Evolutionary conservation across 2,797 vertebrate species (phyloP).

Genomic region (Chelmon rostratus): DNA sequence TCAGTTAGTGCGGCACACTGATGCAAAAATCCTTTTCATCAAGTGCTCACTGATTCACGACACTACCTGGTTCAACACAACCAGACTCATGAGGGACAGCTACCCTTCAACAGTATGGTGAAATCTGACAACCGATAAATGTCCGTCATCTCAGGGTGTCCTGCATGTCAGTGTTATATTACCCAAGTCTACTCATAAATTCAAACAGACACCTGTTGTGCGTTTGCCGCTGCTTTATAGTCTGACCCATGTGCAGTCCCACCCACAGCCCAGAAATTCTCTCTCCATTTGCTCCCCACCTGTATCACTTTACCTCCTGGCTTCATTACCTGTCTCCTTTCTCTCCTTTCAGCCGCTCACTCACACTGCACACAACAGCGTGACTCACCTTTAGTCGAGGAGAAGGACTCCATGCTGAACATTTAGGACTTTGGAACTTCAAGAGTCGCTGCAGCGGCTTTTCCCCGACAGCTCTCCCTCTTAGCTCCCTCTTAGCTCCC

Average conservation of each 20-base stretch:
- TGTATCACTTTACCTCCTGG: conserved; percentile 72
- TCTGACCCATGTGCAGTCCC: conserved; percentile 50
- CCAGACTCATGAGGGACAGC: neutral
- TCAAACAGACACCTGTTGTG: conserved; percentile 47
- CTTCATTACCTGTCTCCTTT: conserved; percentile 51
- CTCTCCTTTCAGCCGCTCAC: conserved; percentile 44
- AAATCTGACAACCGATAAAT: neutral
- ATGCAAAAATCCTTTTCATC: too few species aligned
- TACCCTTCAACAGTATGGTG: neutral
- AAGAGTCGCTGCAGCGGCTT: neutral
- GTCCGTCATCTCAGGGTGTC: neutral
- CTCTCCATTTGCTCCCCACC: conserved; percentile 57
- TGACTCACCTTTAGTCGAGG: conserved; percentile 85
- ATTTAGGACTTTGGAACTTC: conserved; percentile 65
- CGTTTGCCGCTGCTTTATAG: conserved; percentile 42
- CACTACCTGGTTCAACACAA: neutral
- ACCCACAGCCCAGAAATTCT: conserved; percentile 43
- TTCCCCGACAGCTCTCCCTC: conserved; percentile 10
- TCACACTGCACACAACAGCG: conserved; percentile 15
- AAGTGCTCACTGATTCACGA: neutral
- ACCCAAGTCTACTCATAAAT: neutral
- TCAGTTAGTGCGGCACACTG: neutral
- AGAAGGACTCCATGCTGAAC: conserved; percentile 80
- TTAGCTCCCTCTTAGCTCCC: neutral
- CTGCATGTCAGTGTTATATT: neutral